Evolutionary conservation across 35 echinoderm and acorn worm species (phyloP).

Genomic region (Ophioderma brevispina): DNA sequence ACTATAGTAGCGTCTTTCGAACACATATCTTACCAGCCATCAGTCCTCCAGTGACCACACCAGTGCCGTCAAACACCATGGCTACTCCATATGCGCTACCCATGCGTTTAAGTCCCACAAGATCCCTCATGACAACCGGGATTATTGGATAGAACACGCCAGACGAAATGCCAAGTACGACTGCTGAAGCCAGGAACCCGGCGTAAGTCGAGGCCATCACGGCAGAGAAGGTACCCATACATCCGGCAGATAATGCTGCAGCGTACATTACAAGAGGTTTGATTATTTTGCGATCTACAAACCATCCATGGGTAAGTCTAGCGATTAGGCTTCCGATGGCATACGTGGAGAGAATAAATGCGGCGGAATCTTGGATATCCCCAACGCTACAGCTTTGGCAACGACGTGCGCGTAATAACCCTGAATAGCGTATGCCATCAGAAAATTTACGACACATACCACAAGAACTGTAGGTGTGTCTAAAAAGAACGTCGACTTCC

Average conservation of each 20-base stretch:
- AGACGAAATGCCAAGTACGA: not conserved
- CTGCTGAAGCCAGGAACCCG: not conserved
- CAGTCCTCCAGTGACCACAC: constrained; percentile 15
- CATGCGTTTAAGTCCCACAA: constrained; percentile 14
- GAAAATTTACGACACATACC: not conserved
- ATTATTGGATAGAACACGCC: constrained; percentile 28
- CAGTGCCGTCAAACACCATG: constrained; percentile 14
- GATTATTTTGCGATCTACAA: constrained; percentile 7
- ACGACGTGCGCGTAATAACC: constrained; percentile 5
- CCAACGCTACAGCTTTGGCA: not conserved
- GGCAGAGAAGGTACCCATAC: not conserved
- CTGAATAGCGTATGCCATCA: not conserved
- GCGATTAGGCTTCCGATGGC: not conserved
- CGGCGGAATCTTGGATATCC: not conserved
- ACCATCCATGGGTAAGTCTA: constrained; percentile 27
- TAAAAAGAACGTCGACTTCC: not conserved
- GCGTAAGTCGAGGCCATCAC: not conserved
- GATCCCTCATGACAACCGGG: not conserved
- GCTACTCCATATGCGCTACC: constrained; percentile 12
- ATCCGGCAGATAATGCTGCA: not conserved
- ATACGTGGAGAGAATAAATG: not conserved
- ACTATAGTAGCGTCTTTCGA: no score
- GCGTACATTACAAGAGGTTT: not conserved
- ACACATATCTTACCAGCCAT: constrained; percentile 46
- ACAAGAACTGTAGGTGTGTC: not conserved